Evolutionary conservation across 2,113 vertebrate genomes (phyloP).

Genomic region (Caracal caracal): DNA sequence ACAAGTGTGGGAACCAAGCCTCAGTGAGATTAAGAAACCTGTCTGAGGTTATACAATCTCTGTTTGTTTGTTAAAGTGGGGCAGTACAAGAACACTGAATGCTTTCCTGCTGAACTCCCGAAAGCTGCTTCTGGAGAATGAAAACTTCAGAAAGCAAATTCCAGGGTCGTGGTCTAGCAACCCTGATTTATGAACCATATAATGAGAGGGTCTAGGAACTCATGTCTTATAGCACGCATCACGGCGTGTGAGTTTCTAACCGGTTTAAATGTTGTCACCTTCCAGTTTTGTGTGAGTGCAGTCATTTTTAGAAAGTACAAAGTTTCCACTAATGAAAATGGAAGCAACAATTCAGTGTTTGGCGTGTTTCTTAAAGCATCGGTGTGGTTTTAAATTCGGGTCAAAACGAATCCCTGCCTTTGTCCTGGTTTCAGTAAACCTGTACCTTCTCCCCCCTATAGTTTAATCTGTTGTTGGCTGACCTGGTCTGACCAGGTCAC

Average conservation of each 20-base stretch:
- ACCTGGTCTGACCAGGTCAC: background rate
- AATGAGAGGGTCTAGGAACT: background rate
- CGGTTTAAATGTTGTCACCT: background rate
- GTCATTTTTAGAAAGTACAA: slow-evolving; percentile 1
- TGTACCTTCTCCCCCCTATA: background rate
- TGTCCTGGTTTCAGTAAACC: background rate
- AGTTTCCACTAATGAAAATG: background rate
- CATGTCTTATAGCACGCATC: background rate
- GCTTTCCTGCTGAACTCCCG: background rate
- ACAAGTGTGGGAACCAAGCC: background rate
- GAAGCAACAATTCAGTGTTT: background rate
- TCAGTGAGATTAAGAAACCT: background rate
- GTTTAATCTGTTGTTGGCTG: background rate
- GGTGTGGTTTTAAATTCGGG: slow-evolving; percentile 44
- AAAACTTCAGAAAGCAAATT: slow-evolving; percentile 20
- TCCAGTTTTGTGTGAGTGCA: background rate
- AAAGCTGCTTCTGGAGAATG: background rate
- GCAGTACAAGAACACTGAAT: background rate
- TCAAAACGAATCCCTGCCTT: background rate
- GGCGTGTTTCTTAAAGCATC: slow-evolving; percentile 6
- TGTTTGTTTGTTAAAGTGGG: background rate
- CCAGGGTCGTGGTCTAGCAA: background rate
- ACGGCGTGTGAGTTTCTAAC: background rate
- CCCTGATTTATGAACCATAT: background rate
- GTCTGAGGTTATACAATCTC: background rate